A percentile compares a stretch with the other conserved stretches of the same genome.
These are phyloP conservation scores for Pterocles burchelli DNA, from an alignment of 2,113 vertebrate species.

Conservation along the genomic window DNA sequence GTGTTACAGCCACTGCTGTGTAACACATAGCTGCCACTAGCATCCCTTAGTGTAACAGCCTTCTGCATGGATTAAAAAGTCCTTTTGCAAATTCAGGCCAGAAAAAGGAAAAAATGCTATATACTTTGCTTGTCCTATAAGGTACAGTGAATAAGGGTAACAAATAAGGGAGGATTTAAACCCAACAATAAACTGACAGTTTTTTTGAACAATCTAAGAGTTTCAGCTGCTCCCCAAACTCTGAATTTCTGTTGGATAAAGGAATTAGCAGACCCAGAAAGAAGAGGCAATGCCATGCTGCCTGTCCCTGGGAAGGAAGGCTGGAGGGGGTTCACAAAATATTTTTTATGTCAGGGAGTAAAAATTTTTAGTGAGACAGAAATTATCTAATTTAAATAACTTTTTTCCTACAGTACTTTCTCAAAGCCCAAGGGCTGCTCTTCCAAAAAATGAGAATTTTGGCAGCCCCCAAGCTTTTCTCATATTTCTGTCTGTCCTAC, in stretches of 20 bases:
- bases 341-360: slow-evolving; percentile 34
- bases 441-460: slow-evolving; percentile 68
- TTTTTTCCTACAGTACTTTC: slow-evolving; percentile 72
- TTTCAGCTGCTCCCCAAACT: not conserved
- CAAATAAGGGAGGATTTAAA: not conserved
- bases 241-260: not conserved
- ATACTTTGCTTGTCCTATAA: not conserved
- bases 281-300: not conserved
- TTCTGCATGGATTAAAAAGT: not conserved
- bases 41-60: not conserved
- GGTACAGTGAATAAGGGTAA: not conserved
- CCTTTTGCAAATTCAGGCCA: not conserved
- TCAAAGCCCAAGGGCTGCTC: slow-evolving; percentile 42
- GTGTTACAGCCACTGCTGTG: not conserved
- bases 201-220: not conserved
- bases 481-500: slow-evolving; percentile 70
- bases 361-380: slow-evolving; percentile 67
- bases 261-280: not conserved
- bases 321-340: not conserved
- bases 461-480: slow-evolving; percentile 54
- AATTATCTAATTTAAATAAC: slow-evolving; percentile 73
- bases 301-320: not conserved
- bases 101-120: not conserved
- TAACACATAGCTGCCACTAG: not conserved
- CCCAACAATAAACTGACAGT: not conserved